Conservation (phyloP, 2,113 vertebrate genomes). For the Oceanites oceanicus region DNA sequence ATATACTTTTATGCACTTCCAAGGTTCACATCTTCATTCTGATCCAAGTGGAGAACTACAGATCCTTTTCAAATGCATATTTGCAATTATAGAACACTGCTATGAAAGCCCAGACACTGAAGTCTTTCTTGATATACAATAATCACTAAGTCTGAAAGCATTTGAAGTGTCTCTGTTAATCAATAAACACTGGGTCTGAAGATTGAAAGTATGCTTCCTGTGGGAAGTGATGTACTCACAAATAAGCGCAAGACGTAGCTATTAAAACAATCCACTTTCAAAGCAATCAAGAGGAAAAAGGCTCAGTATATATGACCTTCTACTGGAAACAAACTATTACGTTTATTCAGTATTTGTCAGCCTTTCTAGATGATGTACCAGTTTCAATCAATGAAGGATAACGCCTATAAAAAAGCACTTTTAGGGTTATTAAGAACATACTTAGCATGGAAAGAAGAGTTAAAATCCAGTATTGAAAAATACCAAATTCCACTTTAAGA, state of each 20-base stretch:
- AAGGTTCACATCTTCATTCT: neutral
- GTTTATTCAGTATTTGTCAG: neutral
- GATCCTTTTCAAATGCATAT: neutral
- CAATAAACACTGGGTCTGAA: neutral
- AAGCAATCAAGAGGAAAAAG: neutral
- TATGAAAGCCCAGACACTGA: neutral
- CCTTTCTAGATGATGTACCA: neutral
- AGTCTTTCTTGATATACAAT: neutral
- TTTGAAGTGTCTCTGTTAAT: slow-evolving; percentile 18
- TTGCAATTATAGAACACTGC: neutral
- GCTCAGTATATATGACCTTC: neutral
- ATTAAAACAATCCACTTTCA: neutral
- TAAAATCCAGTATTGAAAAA: neutral
- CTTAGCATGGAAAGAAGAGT: neutral
- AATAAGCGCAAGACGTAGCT: neutral
- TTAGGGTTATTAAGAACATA: neutral
- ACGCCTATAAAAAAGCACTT: neutral
- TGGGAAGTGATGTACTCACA: neutral
- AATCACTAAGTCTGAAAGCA: neutral
- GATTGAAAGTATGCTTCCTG: neutral
- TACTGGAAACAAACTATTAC: neutral
- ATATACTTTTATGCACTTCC: neutral
- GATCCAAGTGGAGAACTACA: neutral
- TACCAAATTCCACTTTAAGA: neutral
- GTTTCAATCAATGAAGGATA: neutral